Evolutionary conservation across 2,888 invertebrate species (phyloP).

Genomic region (Drosophila limbata): DNA sequence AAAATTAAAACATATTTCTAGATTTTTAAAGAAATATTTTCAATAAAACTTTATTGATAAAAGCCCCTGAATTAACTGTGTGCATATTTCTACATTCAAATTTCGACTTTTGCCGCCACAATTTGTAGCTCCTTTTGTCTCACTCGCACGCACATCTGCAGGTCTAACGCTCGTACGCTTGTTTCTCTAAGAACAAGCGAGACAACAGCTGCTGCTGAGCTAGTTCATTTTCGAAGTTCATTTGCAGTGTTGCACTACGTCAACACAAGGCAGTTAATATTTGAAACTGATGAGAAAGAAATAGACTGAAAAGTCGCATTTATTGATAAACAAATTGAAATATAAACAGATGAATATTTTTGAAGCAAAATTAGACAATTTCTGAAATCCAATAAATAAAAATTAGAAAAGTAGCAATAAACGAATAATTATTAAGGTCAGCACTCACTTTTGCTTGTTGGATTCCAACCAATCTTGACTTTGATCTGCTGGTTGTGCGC

Average conservation of each 20-base stretch:
- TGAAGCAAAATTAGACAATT: constrained; percentile 51
- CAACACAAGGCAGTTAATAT: constrained; percentile 9
- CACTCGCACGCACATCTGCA: constrained; percentile 10
- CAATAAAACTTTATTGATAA: not conserved
- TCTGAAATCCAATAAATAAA: constrained; percentile 45
- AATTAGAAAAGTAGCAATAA: not conserved
- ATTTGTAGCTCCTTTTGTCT: not conserved
- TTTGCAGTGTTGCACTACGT: constrained; percentile 32
- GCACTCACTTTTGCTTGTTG: constrained; percentile 78
- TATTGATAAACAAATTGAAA: not conserved
- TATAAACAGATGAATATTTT: not conserved
- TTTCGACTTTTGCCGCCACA: constrained; percentile 26
- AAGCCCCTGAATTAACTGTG: not conserved
- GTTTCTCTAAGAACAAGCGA: constrained; percentile 12
- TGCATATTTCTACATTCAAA: constrained; percentile 9
- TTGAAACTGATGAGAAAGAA: constrained; percentile 15
- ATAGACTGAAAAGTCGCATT: not conserved
- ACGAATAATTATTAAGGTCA: accelerated
- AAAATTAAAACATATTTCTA: too few relatives aligned
- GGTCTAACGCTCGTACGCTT: accelerated
- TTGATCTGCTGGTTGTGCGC: constrained; percentile 70
- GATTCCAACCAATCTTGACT: constrained; percentile 81
- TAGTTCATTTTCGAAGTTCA: constrained; percentile 11
- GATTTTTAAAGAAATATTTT: not conserved
- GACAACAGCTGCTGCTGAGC: constrained; percentile 5